These are phyloP conservation scores for Zygogramma bicolorata DNA, from an alignment of 2,888 invertebrate genomes.

Conservation along the genomic window DNA sequence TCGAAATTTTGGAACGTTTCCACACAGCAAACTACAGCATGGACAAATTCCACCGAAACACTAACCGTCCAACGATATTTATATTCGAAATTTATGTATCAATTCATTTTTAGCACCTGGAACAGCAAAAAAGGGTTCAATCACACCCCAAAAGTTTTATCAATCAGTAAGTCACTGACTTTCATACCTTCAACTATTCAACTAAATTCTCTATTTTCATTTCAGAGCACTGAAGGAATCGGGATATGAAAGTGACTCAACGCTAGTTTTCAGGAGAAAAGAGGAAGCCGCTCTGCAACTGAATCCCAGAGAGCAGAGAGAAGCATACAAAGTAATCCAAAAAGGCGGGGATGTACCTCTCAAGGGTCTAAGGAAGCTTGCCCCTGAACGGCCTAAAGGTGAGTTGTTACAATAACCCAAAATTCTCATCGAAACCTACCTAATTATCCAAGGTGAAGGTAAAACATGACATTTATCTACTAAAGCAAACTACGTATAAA, in stretches of 20 bases:
- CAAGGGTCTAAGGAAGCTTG: constrained; percentile 90
- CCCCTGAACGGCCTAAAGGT: constrained; percentile 87
- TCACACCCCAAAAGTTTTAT: constrained; percentile 79
- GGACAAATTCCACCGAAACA: not conserved
- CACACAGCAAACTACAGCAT: not conserved
- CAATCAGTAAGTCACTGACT: constrained; percentile 77
- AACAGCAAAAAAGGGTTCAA: constrained; percentile 77
- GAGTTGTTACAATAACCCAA: too few species aligned
- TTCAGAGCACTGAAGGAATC: constrained; percentile 90
- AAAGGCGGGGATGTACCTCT: constrained; percentile 95
- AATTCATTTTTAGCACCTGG: constrained; percentile 73
- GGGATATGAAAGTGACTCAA: constrained; percentile 93
- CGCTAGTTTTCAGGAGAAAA: constrained; percentile 84
- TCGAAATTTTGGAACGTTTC: not conserved
- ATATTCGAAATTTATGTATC: constrained; percentile 16
- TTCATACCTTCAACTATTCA: not conserved
- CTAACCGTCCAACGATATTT: not conserved
- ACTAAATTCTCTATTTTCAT: too few species aligned
- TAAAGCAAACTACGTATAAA: constrained; percentile 7
- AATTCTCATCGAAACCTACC: constrained; percentile 32
- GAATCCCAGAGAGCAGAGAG: constrained; percentile 86
- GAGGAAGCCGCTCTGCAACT: constrained; percentile 76
- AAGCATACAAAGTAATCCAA: constrained; percentile 89
- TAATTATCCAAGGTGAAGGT: constrained; percentile 41
- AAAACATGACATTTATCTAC: constrained; percentile 38